phyloP scores from a whole-genome alignment of 2,797 vertebrate species.

The Sebastes melanostomus region DNA sequence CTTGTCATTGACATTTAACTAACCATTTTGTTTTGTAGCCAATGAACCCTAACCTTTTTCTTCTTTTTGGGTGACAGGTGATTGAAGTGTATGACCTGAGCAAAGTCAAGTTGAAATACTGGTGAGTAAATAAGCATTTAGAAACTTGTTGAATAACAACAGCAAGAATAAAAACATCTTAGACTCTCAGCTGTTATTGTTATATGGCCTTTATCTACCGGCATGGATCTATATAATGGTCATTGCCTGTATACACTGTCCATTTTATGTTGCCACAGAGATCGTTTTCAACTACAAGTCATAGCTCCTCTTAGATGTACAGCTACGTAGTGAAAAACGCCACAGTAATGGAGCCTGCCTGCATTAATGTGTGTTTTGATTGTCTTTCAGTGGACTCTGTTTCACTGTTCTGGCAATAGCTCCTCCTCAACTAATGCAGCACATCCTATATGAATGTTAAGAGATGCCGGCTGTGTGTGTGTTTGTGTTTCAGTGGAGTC shows the following conservation, averaged over 20 bases:
- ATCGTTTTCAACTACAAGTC: slow-evolving; percentile 90
- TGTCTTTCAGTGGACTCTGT: background rate
- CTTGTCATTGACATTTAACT: background rate
- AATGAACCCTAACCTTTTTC: background rate
- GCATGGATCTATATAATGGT: background rate
- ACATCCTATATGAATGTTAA: slow-evolving; percentile 2
- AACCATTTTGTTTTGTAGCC: background rate
- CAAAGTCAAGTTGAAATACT: slow-evolving; percentile 99
- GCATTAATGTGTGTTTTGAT: slow-evolving; percentile 24
- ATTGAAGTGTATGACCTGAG: slow-evolving; percentile 99
- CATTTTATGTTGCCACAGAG: slow-evolving; percentile 77
- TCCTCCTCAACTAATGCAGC: slow-evolving; percentile 25
- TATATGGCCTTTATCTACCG: background rate
- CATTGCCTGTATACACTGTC: background rate
- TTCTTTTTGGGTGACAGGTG: slow-evolving; percentile 82
- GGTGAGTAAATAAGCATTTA: slow-evolving; percentile 83
- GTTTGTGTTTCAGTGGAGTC: slow-evolving; percentile 90
- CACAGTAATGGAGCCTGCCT: slow-evolving; percentile 1
- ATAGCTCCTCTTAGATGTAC: slow-evolving; percentile 86
- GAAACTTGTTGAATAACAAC: background rate
- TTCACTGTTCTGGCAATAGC: background rate
- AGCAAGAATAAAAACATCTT: background rate
- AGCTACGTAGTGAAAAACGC: background rate
- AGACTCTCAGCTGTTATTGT: background rate
- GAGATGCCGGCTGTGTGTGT: slow-evolving; percentile 11